Base-by-base conservation (phyloP, 2,113 vertebrate species). In the Embiotoca jacksoni region DNA sequence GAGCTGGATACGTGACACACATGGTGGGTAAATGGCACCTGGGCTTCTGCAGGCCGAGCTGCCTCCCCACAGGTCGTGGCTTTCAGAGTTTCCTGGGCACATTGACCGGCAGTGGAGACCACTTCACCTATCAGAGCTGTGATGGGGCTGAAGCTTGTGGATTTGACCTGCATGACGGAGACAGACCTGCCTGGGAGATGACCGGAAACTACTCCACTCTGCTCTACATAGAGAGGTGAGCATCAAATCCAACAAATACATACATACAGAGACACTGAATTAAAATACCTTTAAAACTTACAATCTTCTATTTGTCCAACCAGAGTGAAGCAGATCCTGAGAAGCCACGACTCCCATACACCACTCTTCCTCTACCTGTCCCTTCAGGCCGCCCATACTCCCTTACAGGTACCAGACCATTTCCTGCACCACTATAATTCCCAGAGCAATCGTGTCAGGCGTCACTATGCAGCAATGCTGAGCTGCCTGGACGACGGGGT, bases 1-100 rank as follows among this genome's bases (percentile, higher is more conserved):
- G 95, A 80, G 96, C 91, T 4, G 97, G 97, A 35, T 99, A 99
- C 11, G 93, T 95, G 47, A 98, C 98, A 0, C 96, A 99, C 81
- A 98, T 98, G 96, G 96, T 99, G 74, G 98, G 96, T 56, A 99
- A 99, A 89, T 99, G 98, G 98, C 98, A 99, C 90, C 84, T 99
- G 88, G 98, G 98, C 0, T 98, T 99, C 90, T 97, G 97, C 75
- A 94, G 94, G 52, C 92, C 91, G 7, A 94, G 96, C 82, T 98
- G 97, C 81, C 94, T 98, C 88, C 97, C 98, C 56, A 99, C 96
- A 0, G 94, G 94, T 73, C 93, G 96, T 41, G 97, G 96, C 0
- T 99, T 99, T 47, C 96, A 98, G 82, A 97, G 95, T 47, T 99
- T 99, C 89, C 95, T 97, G 3, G 97, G 97, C 37, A 97, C 97